Conservation (phyloP, 37 sponge, comb jelly and placozoan genomes). For the Bolinopsis microptera region DNA sequence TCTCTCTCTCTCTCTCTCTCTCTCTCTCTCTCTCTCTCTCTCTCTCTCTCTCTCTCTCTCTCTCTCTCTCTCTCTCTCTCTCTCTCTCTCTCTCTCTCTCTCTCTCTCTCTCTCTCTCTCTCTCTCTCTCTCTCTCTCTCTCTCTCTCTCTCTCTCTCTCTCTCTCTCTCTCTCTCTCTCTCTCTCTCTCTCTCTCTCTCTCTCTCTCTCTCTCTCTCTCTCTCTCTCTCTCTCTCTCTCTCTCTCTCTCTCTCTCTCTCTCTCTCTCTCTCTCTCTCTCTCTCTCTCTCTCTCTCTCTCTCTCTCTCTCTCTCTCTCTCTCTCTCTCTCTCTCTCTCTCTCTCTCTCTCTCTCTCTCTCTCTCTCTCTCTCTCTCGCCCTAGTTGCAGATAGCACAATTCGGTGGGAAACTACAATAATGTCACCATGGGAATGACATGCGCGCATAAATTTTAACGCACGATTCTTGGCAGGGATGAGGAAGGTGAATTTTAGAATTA, state of each 20-base stretch:
- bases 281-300: conserved; percentile 7
- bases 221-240: conserved; percentile 7
- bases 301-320: conserved; percentile 7
- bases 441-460: too few relatives aligned
- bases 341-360: neutral
- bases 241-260: neutral
- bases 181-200: neutral
- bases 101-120: neutral
- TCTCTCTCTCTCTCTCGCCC: too few relatives aligned
- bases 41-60: conserved; percentile 7
- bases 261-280: conserved; percentile 7
- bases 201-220: conserved; percentile 7
- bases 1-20: neutral
- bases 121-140: neutral
- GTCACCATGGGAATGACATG: too few relatives aligned
- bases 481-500: too few relatives aligned
- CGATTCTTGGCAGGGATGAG: too few relatives aligned
- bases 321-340: conserved; percentile 7
- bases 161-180: neutral
- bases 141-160: conserved; percentile 7
- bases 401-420: too few relatives aligned
- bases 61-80: neutral
- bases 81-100: neutral
- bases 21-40: conserved; percentile 7
- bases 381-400: too few relatives aligned